Conservation (phyloP, 2,888 invertebrate genomes). For the Seira musarum region DNA sequence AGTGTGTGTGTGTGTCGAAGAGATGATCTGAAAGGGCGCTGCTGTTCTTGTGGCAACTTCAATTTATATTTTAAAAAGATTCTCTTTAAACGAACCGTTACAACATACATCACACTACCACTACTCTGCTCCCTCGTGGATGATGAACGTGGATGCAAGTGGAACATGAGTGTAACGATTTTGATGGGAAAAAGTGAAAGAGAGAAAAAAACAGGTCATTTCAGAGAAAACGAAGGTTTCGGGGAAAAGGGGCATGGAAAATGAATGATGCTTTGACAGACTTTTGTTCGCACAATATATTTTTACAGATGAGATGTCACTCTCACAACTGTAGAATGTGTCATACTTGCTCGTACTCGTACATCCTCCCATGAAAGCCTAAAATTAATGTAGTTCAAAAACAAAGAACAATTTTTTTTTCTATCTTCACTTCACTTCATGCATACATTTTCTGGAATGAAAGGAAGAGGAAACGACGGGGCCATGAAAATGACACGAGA, state of each 20-base stretch:
- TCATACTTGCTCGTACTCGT: constrained; percentile 11
- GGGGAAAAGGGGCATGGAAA: too few relatives aligned
- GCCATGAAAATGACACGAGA: too few relatives aligned
- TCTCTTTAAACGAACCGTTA: background rate
- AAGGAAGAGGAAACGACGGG: too few relatives aligned
- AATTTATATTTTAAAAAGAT: background rate
- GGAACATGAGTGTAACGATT: background rate
- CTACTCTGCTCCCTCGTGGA: background rate
- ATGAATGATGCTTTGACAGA: constrained; percentile 4
- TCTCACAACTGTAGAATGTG: background rate
- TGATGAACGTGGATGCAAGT: background rate
- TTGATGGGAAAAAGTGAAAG: background rate
- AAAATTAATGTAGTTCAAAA: constrained; percentile 4
- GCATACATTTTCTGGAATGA: too few relatives aligned
- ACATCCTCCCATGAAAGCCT: background rate
- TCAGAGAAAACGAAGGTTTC: background rate
- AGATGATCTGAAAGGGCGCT: too few relatives aligned
- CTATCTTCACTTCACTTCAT: too few relatives aligned
- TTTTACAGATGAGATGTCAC: constrained; percentile 13
- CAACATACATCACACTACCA: too few relatives aligned
- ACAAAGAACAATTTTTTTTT: background rate
- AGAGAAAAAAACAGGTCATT: constrained; percentile 4
- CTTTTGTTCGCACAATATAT: constrained; percentile 12
- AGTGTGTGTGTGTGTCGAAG: too few relatives aligned
- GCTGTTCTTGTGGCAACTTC: too few relatives aligned